Percentiles rank a stretch among this genome's conserved stretches.
Conservation (phyloP, 2,797 vertebrate species). For the Muscicapa striata region DNA sequence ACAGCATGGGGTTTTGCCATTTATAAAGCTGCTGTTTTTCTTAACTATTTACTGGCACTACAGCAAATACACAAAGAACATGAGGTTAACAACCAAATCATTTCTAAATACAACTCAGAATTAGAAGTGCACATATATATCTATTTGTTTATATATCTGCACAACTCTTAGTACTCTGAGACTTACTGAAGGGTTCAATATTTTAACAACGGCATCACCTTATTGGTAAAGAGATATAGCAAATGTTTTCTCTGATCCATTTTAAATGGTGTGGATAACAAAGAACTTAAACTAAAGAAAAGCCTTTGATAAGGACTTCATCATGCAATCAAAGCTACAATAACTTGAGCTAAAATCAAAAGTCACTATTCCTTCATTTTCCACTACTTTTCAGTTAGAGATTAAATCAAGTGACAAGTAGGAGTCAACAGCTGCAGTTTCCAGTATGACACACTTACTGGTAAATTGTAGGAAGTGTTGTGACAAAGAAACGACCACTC, state of each 20-base stretch:
- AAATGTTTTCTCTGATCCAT: background rate
- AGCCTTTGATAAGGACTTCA: background rate
- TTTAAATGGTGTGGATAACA: background rate
- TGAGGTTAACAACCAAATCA: background rate
- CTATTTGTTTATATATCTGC: background rate
- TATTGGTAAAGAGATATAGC: fast-evolving
- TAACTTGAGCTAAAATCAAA: background rate
- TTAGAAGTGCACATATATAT: background rate
- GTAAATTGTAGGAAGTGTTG: conserved; percentile 87
- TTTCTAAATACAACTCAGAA: background rate
- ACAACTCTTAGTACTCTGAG: fast-evolving
- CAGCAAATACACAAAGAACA: background rate
- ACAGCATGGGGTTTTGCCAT: background rate
- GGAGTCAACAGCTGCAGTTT: background rate
- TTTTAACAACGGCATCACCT: background rate
- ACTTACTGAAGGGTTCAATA: background rate
- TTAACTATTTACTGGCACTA: background rate
- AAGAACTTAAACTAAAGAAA: background rate
- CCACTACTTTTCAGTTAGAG: background rate
- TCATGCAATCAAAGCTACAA: background rate
- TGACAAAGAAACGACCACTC: conserved; percentile 89
- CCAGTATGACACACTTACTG: conserved; percentile 79
- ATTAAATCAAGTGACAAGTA: background rate
- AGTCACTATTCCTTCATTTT: background rate
- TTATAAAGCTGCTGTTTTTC: background rate